Evolutionary conservation across 2,797 vertebrate genomes (phyloP).

Genomic region (Pipistrellus pygmaeus): DNA sequence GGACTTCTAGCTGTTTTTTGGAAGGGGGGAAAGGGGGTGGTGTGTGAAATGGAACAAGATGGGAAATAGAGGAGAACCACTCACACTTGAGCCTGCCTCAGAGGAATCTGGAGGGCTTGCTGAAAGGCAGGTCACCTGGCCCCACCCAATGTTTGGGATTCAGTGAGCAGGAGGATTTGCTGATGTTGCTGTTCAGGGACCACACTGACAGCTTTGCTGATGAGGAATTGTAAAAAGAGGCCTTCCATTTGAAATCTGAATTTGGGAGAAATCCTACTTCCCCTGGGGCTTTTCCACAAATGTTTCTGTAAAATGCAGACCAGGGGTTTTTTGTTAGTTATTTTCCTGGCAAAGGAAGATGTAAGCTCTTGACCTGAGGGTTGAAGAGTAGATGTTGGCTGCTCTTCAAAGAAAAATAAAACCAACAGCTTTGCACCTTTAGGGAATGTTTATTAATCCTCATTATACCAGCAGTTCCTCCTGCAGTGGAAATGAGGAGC

Average conservation of each 20-base stretch:
- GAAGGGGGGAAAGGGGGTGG: accelerated
- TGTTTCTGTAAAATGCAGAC: neutral
- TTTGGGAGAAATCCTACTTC: accelerated
- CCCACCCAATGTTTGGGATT: neutral
- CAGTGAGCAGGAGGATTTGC: neutral
- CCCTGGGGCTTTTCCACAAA: neutral
- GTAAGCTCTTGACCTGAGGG: neutral
- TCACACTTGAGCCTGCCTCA: neutral
- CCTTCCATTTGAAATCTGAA: neutral
- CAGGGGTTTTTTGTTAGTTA: neutral
- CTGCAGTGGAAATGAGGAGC: neutral
- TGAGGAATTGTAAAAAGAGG: neutral
- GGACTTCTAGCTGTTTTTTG: neutral
- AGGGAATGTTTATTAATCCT: constrained; percentile 3
- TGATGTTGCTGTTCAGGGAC: neutral
- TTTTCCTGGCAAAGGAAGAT: neutral
- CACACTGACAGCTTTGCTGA: neutral
- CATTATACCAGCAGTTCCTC: neutral
- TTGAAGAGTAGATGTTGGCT: neutral
- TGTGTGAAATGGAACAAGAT: too few species aligned
- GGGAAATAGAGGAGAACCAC: accelerated
- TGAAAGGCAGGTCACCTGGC: neutral
- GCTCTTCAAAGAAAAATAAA: neutral
- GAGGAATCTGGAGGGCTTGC: neutral
- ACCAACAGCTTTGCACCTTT: neutral